Evolutionary conservation across 2,797 vertebrate genomes (phyloP), one percentile per base, ranked within the genome.

Genomic region (Buphagus erythrorhynchus): DNA sequence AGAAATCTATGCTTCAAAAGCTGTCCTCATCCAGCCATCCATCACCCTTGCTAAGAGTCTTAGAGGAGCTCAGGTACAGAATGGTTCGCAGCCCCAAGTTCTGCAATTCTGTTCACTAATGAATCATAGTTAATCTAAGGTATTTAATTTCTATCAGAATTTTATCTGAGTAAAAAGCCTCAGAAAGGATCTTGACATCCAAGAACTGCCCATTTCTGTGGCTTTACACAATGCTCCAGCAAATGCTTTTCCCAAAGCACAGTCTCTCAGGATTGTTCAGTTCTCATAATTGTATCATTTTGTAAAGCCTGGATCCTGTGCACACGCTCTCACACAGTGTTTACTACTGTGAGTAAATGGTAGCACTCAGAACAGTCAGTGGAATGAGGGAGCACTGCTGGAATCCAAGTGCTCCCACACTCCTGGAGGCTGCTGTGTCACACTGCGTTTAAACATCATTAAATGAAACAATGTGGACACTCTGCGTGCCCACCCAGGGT

Each of bases 281-380:
- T n/a, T 16, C 51, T 66, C 29, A 5, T 51, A 87, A 94, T 12
- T 58, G n/a, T 45, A 28, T 79, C 26, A 48, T 82, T 93, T 93
- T 49, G 45, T 36, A 31, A 59, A 79, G 24, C 57, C 33, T 25
- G 42, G 29, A 36, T 75, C 38, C 49, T 77, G 16, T 21, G 38
- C 26, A 28, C 21, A 11, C 2, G 18, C 21, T 38, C 83, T 29
- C 67, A 61, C 65, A 82, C 17, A 21, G 15, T 28, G 71, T 93
- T 93, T 90, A 82, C 59, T 79, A 63, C 74, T 82, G 77, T 52
- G 83, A 90, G 63, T 79, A 90, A 90, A 88, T 29, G 71, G 77
- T 19, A 79, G 52, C 35, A 33, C 58, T 86, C 46, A 16, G 49
- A 86, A n/a, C 38, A 61, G 65, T n/a, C 72, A 52, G 43, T 24